Evolutionary conservation across 1,140 invertebrate genomes (phyloP), one percentile per base, ranked within the genome.

Genomic region (Diabrotica undecimpunctata): DNA sequence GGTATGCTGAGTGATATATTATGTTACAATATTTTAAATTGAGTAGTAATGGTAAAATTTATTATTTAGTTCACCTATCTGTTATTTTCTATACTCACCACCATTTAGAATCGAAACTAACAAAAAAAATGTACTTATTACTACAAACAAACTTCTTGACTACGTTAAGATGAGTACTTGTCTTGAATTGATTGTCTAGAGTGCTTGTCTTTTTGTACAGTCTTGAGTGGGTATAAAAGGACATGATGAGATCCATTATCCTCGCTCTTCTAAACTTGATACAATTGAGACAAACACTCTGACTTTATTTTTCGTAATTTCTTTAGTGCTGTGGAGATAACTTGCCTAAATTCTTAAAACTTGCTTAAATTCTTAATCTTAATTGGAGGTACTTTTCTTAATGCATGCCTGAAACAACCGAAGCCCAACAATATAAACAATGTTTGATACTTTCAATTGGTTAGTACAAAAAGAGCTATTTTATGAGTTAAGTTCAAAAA

Each of bases 161-260:
- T n/a, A 6, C 41, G 41, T 46, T 46, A 46, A 46, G 41, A 46
- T 46, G 41, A 46, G 8, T 10, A 46, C 41, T 46, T 46, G 41
- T 46, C 41, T 46, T 46, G 41, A 46, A 46, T 46, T 8, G 41
- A 10, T 46, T n/a, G 41, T 46, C 41, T 46, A 46, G 41, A 46
- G 41, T 46, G 41, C 41, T 46, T 46, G 41, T 46, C 41, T 46
- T 46, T 46, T 46, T 46, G 41, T 46, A 46, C 41, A 46, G 41
- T 46, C 41, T 46, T 46, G 41, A 46, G 41, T 6, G 41, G 5
- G n/a, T n/a, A 46, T 46, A n/a, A 46, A n/a, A 46, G 8, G 41
- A 46, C 41, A 46, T 46, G 41, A 10, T 6, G 41, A 46, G 41
- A 46, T 46, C 41, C 41, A 46, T 46, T 46, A 46, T n/a, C n/a